Evolutionary conservation across 2,113 vertebrate genomes (phyloP), one percentile per base, ranked within the genome.

Genomic region (Alectura lathami): DNA sequence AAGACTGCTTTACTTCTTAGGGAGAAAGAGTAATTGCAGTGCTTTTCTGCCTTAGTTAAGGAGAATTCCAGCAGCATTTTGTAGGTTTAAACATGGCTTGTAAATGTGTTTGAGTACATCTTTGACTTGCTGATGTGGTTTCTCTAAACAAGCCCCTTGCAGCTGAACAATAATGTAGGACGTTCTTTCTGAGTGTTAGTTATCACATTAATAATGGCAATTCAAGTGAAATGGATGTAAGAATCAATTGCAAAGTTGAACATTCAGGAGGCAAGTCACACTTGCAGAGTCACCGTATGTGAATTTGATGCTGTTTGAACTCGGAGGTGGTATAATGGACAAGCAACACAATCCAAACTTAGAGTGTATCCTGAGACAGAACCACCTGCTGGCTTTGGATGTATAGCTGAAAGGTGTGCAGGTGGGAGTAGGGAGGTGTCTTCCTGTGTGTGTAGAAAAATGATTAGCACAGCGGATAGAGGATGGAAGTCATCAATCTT

Each of bases 381-480:
- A 68, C 67, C 11, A 26, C 21, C 77, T 1, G 0, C 7, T 74
- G 24, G 30, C 54, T 87, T 86, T 75, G 15, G 56, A 13, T 79
- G 34, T 8, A 0, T 43, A 8, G 57, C 11, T 79, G 9, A 13
- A 88, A 75, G 45, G 74, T 26, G 6, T 66, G 15, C 29, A 9
- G 0, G 1, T 62, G 30, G 26, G 17, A 83, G 4, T 4, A 53
- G 16, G 56, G 24, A 48, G 30, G 8, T 1, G 1, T 53, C 85
- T 84, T 90, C 38, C 30, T 74, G 3, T 79, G 54, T 27, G 24
- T 40, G 16, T 63, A 42, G 51, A 63, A 83, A 75, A 76, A 30
- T 17, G 83, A n/a, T 36, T 36, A 6, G 9, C 8, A 0, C 48
- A 20, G 38, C 16, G 51, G 34, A 67, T 20, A 50, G 11, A 29